phyloP scores from a whole-genome alignment of 2,797 vertebrate genomes.

The Sphenopsis melanotis region DNA sequence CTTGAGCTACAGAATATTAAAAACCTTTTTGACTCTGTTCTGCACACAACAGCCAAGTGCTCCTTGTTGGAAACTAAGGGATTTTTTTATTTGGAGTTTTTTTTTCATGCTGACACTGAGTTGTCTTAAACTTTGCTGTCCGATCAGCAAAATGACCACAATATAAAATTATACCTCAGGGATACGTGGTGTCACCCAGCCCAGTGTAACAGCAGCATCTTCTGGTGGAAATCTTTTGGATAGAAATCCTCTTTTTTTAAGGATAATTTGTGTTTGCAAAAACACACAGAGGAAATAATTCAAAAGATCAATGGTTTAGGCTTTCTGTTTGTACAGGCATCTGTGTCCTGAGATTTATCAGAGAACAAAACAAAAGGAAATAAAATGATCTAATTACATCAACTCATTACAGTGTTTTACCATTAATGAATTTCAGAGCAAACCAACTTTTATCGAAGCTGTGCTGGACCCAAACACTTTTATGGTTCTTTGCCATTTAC shows the following conservation, averaged over 20 bases:
- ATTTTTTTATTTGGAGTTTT: background rate
- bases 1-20: conserved; percentile 17
- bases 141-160: background rate
- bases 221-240: background rate
- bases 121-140: background rate
- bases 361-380: background rate
- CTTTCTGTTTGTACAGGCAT: background rate
- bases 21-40: background rate
- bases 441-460: background rate
- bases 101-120: background rate
- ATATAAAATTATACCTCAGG: background rate
- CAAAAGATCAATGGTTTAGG: background rate
- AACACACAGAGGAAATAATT: background rate
- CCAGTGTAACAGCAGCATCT: background rate
- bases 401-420: background rate
- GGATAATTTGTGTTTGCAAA: background rate
- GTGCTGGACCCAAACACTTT: background rate
- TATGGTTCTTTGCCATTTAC: background rate
- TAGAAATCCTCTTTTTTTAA: background rate
- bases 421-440: background rate
- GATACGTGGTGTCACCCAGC: background rate
- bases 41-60: background rate
- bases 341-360: background rate
- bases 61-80: background rate
- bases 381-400: background rate